Percentiles rank a stretch among this genome's conserved stretches.
These are phyloP conservation scores for Ostrea denselamellosa DNA, from an alignment of 1,140 invertebrate genomes.

Conservation along the genomic window DNA sequence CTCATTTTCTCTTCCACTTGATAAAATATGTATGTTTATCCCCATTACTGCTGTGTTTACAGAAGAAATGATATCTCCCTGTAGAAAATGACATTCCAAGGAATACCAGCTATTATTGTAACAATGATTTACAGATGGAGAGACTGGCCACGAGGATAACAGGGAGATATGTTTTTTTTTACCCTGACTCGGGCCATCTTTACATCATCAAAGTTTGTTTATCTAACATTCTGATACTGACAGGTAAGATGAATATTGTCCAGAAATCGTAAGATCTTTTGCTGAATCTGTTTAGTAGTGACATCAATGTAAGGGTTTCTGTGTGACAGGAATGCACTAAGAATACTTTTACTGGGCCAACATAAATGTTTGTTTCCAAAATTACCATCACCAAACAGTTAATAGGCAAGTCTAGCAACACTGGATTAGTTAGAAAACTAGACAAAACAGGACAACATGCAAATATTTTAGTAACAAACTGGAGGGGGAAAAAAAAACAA, in stretches of 20 bases:
- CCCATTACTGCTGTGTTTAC: neutral
- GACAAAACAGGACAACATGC: conserved; percentile 1
- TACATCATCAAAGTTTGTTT: neutral
- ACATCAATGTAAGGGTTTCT: neutral
- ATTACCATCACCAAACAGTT: conserved; percentile 3
- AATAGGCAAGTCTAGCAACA: neutral
- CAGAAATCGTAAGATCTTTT: neutral
- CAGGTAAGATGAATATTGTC: conserved; percentile 4
- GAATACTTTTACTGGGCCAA: neutral
- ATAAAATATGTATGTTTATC: neutral
- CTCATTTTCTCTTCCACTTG: neutral
- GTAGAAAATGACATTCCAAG: neutral
- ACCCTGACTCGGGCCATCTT: neutral
- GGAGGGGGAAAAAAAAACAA: neutral
- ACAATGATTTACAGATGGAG: conserved; percentile 16
- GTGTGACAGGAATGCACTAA: neutral
- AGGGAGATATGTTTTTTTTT: neutral
- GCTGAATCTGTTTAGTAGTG: neutral
- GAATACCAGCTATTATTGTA: neutral
- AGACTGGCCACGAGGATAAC: neutral
- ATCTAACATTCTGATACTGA: conserved; percentile 5
- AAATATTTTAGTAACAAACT: neutral
- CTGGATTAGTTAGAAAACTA: neutral
- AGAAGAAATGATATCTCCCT: neutral
- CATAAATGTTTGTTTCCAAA: neutral